Conservation (phyloP, 2,113 vertebrate genomes). For the Excalfactoria chinensis region DNA sequence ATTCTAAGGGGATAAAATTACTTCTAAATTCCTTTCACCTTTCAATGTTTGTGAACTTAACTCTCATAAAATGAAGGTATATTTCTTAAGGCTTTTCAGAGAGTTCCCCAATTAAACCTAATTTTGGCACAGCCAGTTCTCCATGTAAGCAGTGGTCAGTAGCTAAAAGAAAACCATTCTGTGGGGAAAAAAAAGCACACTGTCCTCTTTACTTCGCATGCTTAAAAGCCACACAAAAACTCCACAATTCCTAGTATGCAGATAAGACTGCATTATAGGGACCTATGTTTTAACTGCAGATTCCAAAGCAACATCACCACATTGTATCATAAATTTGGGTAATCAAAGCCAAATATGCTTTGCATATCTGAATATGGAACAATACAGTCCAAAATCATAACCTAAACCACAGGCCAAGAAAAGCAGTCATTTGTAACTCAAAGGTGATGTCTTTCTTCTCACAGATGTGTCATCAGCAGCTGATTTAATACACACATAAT, state of each 20-base stretch:
- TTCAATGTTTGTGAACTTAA: background rate
- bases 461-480: fast-evolving
- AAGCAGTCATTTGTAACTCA: background rate
- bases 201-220: background rate
- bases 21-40: background rate
- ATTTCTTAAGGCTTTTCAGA: background rate
- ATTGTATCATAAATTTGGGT: background rate
- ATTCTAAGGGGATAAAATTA: background rate
- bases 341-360: background rate
- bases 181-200: background rate
- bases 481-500: background rate
- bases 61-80: background rate
- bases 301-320: background rate
- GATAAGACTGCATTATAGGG: background rate
- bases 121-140: background rate
- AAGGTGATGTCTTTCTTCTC: background rate
- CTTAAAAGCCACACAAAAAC: background rate
- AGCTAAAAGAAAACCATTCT: background rate
- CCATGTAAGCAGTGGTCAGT: background rate
- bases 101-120: background rate
- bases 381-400: background rate
- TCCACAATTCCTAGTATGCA: background rate
- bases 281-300: background rate
- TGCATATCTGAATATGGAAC: background rate
- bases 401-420: background rate